phyloP scores from a whole-genome alignment of 1,140 invertebrate species.

The Formica exsecta region DNA sequence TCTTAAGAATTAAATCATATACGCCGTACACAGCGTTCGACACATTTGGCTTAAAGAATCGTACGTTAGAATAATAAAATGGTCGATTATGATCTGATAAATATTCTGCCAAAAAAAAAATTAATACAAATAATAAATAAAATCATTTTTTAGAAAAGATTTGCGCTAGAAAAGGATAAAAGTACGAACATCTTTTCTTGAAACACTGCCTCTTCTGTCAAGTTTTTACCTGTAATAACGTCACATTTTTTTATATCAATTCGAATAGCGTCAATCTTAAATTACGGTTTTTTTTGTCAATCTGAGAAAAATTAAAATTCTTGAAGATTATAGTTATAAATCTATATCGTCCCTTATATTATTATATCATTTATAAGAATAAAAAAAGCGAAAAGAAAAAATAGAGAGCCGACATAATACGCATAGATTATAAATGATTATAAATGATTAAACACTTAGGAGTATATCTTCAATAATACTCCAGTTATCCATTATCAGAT shows the following conservation, averaged over 20 bases:
- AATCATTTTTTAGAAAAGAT: not conserved
- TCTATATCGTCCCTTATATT: not conserved
- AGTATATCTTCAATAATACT: not conserved
- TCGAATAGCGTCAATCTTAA: not conserved
- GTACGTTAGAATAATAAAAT: constrained; percentile 17
- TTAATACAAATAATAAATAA: constrained; percentile 42
- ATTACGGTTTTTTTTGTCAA: constrained; percentile 59
- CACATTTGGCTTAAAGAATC: constrained; percentile 67
- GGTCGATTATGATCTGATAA: constrained; percentile 27
- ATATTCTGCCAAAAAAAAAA: not conserved
- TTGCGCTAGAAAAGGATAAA: not conserved
- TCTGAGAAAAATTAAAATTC: constrained; percentile 6
- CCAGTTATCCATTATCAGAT: not conserved
- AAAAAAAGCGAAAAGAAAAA: not conserved
- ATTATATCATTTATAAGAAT: constrained; percentile 31
- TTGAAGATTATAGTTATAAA: constrained; percentile 11
- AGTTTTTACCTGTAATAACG: constrained; percentile 14
- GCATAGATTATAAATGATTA: constrained; percentile 24
- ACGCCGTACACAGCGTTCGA: constrained; percentile 43
- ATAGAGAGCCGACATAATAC: not conserved
- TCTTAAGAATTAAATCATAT: constrained; percentile 59
- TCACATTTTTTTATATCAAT: constrained; percentile 8
- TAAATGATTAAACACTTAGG: not conserved
- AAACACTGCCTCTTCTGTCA: not conserved
- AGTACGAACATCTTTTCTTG: constrained; percentile 8